A percentile compares a stretch with the other conserved stretches of the same genome.
Evolutionary conservation across 2,113 vertebrate species (phyloP).

Genomic region (Brachionichthys hirsutus): DNA sequence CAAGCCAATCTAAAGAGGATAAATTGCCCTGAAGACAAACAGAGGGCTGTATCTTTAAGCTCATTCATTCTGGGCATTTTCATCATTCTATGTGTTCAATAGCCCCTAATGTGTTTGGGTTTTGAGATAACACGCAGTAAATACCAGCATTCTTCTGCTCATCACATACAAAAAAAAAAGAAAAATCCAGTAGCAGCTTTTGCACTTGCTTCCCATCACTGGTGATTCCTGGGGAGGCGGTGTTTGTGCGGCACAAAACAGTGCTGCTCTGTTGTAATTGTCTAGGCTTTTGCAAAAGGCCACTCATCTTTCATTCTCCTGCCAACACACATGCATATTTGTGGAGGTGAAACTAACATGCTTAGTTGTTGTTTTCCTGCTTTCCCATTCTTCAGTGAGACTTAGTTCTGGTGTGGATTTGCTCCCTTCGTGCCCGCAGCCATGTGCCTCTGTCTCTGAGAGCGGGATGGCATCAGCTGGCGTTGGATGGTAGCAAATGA

Average conservation of each 20-base stretch:
- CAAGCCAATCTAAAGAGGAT: conserved; percentile 66
- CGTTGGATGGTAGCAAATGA: conserved; percentile 65
- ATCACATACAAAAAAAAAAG: conserved; percentile 54
- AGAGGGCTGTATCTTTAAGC: too few relatives aligned
- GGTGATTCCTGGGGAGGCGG: conserved; percentile 66
- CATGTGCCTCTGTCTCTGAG: conserved; percentile 57
- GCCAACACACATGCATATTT: conserved; percentile 71
- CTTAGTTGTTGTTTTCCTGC: conserved; percentile 77
- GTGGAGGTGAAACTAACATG: conserved; percentile 72
- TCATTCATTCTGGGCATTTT: too few relatives aligned
- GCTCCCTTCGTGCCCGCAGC: conserved; percentile 61
- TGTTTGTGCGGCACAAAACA: conserved; percentile 67
- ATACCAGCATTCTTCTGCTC: conserved; percentile 62
- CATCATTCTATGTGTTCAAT: conserved; percentile 63
- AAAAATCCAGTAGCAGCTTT: conserved; percentile 70
- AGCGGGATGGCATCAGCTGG: conserved; percentile 66
- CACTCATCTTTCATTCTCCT: conserved; percentile 67
- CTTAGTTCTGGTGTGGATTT: conserved; percentile 78
- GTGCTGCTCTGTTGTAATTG: conserved; percentile 65
- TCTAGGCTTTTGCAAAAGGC: conserved; percentile 67
- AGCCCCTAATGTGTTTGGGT: conserved; percentile 77
- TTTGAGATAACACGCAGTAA: conserved; percentile 72
- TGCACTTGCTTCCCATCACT: conserved; percentile 70
- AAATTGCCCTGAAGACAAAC: conserved; percentile 69
- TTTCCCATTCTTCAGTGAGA: conserved; percentile 64